Evolutionary conservation across 1,140 invertebrate species (phyloP), one percentile per base, ranked within the genome.

Genomic region (Bicyclus anynana): DNA sequence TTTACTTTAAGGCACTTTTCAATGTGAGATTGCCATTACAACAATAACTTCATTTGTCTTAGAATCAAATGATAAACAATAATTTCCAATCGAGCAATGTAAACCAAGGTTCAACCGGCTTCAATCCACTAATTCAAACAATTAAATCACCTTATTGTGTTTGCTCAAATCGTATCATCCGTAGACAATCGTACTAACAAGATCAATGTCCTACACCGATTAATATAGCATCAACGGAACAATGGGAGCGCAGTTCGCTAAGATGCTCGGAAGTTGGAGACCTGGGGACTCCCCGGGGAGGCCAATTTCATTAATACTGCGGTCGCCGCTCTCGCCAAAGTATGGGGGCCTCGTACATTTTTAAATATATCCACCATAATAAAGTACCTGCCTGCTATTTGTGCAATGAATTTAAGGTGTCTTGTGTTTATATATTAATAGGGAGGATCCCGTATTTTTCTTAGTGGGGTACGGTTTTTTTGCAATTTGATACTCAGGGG

Each of bases 231-330:
- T 54, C 44, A 49, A 44, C 46, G 13, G 46, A 68, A 71, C 62
- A 69, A 68, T 63, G 46, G 38, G 60, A 50, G 42, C 47, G 44
- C 40, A 62, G 59, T 62, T 62, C 35, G 37, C 42, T 21, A 40
- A 44, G 42, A 59, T 55, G 53, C 59, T 51, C 21, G 51, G 38
- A 53, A 72, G 50, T 10, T 10, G 18, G 66, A 74, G 63, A 57
- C 59, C 52, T 40, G 52, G 60, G 71, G 62, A 27, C 53, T 72
- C 83, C 65, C 80, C 12, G 42, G 80, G 81, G 80, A 82, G 71
- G 69, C 69, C 72, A 82, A 87, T 83, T 87, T 87, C 80, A 87
- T 87, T 83, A 80, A 80, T 81, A 70, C 73, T 79, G 77, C 63
- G 74, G 77, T 74, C 65, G 59, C n/a, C 21, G 37, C 54, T 65